Conservation (phyloP, 2,888 invertebrate species). For the Nemapogon koenigi region DNA sequence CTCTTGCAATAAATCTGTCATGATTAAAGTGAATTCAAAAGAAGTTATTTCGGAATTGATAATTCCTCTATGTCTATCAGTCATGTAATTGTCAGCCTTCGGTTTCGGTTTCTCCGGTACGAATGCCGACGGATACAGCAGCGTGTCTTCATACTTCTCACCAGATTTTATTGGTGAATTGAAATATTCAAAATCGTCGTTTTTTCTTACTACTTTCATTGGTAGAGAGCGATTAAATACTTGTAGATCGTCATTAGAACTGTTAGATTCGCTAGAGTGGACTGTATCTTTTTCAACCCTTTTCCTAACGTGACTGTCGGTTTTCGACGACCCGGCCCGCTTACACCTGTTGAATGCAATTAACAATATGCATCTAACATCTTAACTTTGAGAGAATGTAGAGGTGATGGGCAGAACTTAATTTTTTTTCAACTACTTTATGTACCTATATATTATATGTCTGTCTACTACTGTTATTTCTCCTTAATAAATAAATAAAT, state of each 20-base stretch:
- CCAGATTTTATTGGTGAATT: slow-evolving; percentile 47
- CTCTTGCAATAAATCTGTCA: slow-evolving; percentile 62
- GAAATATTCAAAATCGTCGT: slow-evolving; percentile 69
- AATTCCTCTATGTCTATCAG: slow-evolving; percentile 55
- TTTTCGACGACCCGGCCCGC: slow-evolving; percentile 25
- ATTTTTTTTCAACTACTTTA: too few species aligned
- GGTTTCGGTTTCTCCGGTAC: slow-evolving; percentile 43
- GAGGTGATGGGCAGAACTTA: too few species aligned
- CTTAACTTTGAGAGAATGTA: too few species aligned
- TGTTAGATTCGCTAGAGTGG: slow-evolving; percentile 49
- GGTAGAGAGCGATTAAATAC: slow-evolving; percentile 55
- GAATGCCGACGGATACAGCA: slow-evolving; percentile 34
- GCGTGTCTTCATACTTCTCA: slow-evolving; percentile 41
- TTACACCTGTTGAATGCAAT: slow-evolving; percentile 27
- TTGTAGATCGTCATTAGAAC: slow-evolving; percentile 57
- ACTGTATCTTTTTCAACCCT: slow-evolving; percentile 26
- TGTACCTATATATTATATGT: too few species aligned
- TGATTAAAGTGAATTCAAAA: slow-evolving; percentile 63
- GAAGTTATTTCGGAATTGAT: slow-evolving; percentile 56
- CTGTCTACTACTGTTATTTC: too few species aligned
- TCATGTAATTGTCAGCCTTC: slow-evolving; percentile 59
- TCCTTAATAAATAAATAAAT: too few species aligned
- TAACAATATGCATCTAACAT: not conserved
- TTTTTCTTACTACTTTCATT: slow-evolving; percentile 61
- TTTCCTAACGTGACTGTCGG: slow-evolving; percentile 28